A percentile compares a stretch with the other conserved stretches of the same genome.
Conservation (phyloP, 2,797 vertebrate genomes). For the Myotis daubentonii region DNA sequence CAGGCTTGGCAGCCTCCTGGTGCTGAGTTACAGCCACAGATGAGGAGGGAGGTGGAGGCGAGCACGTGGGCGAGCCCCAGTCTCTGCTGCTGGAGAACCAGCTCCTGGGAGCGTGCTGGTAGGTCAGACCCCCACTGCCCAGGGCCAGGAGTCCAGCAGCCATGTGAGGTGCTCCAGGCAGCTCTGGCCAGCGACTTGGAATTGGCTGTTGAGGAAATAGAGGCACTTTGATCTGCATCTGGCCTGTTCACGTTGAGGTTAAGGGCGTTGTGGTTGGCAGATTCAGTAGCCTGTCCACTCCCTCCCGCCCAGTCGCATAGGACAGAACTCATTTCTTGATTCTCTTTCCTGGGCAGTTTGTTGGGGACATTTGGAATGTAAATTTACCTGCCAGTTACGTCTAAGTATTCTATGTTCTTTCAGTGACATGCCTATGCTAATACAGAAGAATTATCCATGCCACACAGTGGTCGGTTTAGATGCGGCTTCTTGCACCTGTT, state of each 20-base stretch:
- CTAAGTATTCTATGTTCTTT: neutral
- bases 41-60: neutral
- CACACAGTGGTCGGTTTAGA: neutral
- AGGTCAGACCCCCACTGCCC: neutral
- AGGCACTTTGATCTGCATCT: neutral
- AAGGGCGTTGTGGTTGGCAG: neutral
- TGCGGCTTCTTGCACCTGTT: neutral
- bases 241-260: neutral
- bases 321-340: neutral
- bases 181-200: neutral
- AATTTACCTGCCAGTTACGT: neutral
- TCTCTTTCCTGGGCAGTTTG: neutral
- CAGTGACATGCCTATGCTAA: neutral
- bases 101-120: neutral
- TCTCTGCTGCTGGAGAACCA: neutral
- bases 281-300: neutral
- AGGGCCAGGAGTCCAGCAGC: neutral
- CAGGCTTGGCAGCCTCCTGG: neutral
- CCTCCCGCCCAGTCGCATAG: neutral
- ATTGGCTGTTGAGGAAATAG: constrained; percentile 37
- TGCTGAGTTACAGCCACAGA: neutral
- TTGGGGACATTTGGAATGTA: neutral
- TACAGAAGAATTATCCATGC: neutral
- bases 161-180: neutral
- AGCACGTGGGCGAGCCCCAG: neutral